A percentile compares a stretch with the other conserved stretches of the same genome.
These are phyloP conservation scores for Zaprionus ornatus DNA, from an alignment of 1,140 invertebrate genomes.

Conservation along the genomic window DNA sequence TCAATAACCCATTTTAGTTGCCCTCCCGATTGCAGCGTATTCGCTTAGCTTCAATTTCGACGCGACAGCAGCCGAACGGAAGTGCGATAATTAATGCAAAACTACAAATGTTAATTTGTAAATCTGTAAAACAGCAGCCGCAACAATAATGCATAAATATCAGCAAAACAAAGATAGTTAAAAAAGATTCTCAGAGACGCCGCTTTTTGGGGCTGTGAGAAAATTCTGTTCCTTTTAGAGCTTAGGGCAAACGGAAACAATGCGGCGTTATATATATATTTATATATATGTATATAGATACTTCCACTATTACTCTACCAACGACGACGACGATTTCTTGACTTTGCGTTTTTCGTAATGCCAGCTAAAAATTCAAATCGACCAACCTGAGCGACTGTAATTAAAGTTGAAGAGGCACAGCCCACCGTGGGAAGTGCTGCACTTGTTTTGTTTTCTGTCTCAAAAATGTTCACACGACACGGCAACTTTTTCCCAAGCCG, in stretches of 20 bases:
- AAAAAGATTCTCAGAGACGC: slow-evolving; percentile 55
- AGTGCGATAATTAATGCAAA: slow-evolving; percentile 79
- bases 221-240: slow-evolving; percentile 66
- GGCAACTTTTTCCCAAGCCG: slow-evolving; percentile 68
- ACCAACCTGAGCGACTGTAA: slow-evolving; percentile 65
- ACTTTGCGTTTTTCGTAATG: slow-evolving; percentile 68
- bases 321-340: slow-evolving; percentile 43
- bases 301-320: neutral
- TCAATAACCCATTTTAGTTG: neutral
- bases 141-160: slow-evolving; percentile 73
- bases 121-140: slow-evolving; percentile 59
- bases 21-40: neutral
- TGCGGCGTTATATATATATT: slow-evolving; percentile 56
- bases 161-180: slow-evolving; percentile 59
- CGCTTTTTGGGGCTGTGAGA: slow-evolving; percentile 74
- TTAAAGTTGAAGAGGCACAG: slow-evolving; percentile 65
- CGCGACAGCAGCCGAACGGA: slow-evolving; percentile 43
- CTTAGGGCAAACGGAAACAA: slow-evolving; percentile 70
- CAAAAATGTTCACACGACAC: slow-evolving; percentile 72
- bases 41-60: slow-evolving; percentile 12
- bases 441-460: slow-evolving; percentile 68
- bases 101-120: slow-evolving; percentile 75
- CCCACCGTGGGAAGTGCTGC: slow-evolving; percentile 73
- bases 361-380: slow-evolving; percentile 56
- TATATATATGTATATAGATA: slow-evolving; percentile 9